These are phyloP conservation scores for Batillaria attramentaria DNA, from an alignment of 1,140 invertebrate species.

Conservation along the genomic window DNA sequence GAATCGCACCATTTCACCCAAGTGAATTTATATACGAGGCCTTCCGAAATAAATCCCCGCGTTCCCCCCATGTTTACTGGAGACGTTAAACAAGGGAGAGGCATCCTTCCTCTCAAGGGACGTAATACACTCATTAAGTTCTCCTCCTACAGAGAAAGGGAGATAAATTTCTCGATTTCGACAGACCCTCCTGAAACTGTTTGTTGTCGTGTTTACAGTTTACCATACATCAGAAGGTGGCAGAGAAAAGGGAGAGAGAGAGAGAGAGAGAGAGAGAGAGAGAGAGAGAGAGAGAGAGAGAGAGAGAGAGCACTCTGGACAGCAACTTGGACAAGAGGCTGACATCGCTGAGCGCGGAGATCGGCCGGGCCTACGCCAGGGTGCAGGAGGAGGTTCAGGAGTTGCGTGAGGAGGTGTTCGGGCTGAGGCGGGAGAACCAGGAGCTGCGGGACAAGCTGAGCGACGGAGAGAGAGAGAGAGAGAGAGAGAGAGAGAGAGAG, in stretches of 20 bases:
- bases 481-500: no score
- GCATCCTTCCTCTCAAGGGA: not conserved
- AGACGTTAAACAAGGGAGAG: not conserved
- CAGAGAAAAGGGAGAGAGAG: not conserved
- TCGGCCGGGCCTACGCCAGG: no score
- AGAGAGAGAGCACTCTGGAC: no score
- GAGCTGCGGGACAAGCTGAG: no score
- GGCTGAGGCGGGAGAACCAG: no score
- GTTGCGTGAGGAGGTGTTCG: no score
- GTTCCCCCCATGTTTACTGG: not conserved
- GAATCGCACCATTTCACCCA: no score
- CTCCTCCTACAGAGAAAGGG: not conserved
- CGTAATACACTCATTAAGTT: not conserved
- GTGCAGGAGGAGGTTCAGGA: no score
- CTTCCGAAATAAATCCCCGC: not conserved
- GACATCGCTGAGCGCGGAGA: no score
- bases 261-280: constrained; percentile 3
- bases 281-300: constrained; percentile 5
- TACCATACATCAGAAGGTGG: not conserved
- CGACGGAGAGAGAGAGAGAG: no score
- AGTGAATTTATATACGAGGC: no score
- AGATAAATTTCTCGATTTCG: not conserved
- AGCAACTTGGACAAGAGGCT: no score
- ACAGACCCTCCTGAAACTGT: not conserved
- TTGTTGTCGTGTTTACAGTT: not conserved